Evolutionary conservation across 1,140 invertebrate species (phyloP), one percentile per base, ranked within the genome.

Genomic region (Papilio dardanus): DNA sequence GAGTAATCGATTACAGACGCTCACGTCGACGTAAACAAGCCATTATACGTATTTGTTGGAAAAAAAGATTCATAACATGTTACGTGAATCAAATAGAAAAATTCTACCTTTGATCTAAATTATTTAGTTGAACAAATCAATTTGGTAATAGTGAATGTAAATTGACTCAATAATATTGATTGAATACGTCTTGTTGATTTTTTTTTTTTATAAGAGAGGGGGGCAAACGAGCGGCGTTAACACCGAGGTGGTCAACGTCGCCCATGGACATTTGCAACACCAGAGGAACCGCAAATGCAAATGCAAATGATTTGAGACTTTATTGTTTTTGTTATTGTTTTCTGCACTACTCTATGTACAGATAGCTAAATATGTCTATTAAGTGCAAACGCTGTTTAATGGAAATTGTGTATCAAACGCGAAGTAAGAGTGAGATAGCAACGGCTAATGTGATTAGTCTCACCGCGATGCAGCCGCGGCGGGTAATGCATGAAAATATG

Each of bases 71-170:
- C 2, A 37, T 37, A 37, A 37, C 12, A 46, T 1, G 75, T 65
- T 75, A 65, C 37, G 10, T 58, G 35, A 62, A 31, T n/a, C 46
- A 24, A 62, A 42, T 24, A 71, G 14, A 30, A 12, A 40, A 35
- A 76, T 40, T 74, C 46, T 4, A 74, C n/a, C 7, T 40, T 28
- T 71, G 10, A 71, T 71, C 24, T 71, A 28, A 33, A 71, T 71
- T 65, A 40, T 21, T 62, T 28, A 12, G 33, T 50, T 66, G 19
- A 68, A 66, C 12, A 77, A 74, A 77, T 50, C 54, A 54, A 58
- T 54, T 76, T 76, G 42, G 42, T 46, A 46, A 21, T n/a, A 19
- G n/a, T 46, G 2, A n/a, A 19, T 50, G 7, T 6, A 50, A 50
- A 50, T 19, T 50, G 3, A 19, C 4, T 50, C 16, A 21, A 50